A percentile compares a stretch with the other conserved stretches of the same genome.
Conservation (phyloP, 2,797 vertebrate species). For the Atherinosoma microstoma region DNA sequence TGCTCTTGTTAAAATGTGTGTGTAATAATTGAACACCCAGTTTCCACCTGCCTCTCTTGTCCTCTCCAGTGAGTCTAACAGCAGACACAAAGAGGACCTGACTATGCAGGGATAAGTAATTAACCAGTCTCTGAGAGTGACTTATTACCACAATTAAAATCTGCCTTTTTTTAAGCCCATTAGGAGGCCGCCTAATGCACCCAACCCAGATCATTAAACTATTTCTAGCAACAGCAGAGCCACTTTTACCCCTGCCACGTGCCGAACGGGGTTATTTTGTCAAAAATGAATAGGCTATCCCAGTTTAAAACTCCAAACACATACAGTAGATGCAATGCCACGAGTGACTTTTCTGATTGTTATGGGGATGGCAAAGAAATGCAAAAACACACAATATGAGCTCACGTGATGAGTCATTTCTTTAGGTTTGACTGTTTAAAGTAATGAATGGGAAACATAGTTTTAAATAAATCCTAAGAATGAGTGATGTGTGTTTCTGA, state of each 20-base stretch:
- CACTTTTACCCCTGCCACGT: constrained; percentile 8
- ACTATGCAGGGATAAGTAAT: constrained; percentile 51
- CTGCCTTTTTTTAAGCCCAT: constrained; percentile 48
- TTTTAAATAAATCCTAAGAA: background rate
- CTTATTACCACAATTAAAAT: constrained; percentile 69
- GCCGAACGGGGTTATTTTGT: constrained; percentile 11
- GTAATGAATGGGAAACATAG: background rate
- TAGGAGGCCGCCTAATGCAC: constrained; percentile 36
- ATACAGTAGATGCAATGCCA: background rate
- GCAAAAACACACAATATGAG: background rate
- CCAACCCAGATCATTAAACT: constrained; percentile 39
- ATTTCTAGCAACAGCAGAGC: constrained; percentile 37
- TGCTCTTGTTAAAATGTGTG: constrained; percentile 21
- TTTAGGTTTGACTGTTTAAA: background rate
- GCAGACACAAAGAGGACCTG: constrained; percentile 26
- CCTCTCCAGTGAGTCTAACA: constrained; percentile 29
- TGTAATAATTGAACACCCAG: constrained; percentile 26
- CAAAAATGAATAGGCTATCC: background rate
- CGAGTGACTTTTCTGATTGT: background rate
- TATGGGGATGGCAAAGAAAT: background rate
- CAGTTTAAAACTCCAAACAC: background rate
- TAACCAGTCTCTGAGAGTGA: constrained; percentile 60
- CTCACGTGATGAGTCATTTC: background rate
- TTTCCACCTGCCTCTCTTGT: constrained; percentile 38
- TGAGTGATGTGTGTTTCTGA: constrained; percentile 2